Conservation (phyloP, 2,888 invertebrate genomes). For the Melanophora roralis region DNA sequence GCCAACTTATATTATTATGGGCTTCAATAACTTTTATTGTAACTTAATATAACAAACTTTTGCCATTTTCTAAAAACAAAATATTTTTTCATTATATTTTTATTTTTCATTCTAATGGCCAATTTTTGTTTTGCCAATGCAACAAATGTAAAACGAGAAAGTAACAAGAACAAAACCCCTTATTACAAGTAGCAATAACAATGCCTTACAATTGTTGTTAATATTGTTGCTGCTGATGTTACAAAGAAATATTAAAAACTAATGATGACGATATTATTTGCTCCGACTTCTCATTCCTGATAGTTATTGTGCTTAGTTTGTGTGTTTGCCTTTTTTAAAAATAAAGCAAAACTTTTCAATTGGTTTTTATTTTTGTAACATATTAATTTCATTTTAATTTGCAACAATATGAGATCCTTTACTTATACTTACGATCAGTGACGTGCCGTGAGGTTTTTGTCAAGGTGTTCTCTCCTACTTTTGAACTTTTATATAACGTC, state of each 20-base stretch:
- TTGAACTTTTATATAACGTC: too few species aligned
- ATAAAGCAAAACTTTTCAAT: slow-evolving; percentile 15
- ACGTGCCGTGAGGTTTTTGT: too few species aligned
- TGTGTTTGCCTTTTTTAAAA: background rate
- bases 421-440: slow-evolving; percentile 8
- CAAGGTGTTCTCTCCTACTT: too few species aligned
- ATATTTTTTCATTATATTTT: slow-evolving; percentile 18
- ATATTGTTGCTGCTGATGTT: too few species aligned
- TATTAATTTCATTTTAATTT: slow-evolving; percentile 28
- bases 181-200: slow-evolving; percentile 4
- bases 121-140: slow-evolving; percentile 18
- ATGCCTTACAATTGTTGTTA: slow-evolving; percentile 10
- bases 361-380: slow-evolving; percentile 26
- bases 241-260: slow-evolving; percentile 8
- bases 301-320: background rate
- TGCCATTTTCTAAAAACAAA: background rate
- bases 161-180: slow-evolving; percentile 2
- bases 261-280: background rate
- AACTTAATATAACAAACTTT: slow-evolving; percentile 43
- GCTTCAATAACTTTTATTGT: slow-evolving; percentile 14
- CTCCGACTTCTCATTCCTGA: too few species aligned
- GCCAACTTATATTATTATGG: slow-evolving; percentile 14
- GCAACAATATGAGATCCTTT: slow-evolving; percentile 32
- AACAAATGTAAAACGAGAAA: too few species aligned
- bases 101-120: slow-evolving; percentile 33